A percentile compares a stretch with the other conserved stretches of the same genome.
Evolutionary conservation across 2,797 vertebrate species (phyloP).

Genomic region (Moxostoma hubbsi): DNA sequence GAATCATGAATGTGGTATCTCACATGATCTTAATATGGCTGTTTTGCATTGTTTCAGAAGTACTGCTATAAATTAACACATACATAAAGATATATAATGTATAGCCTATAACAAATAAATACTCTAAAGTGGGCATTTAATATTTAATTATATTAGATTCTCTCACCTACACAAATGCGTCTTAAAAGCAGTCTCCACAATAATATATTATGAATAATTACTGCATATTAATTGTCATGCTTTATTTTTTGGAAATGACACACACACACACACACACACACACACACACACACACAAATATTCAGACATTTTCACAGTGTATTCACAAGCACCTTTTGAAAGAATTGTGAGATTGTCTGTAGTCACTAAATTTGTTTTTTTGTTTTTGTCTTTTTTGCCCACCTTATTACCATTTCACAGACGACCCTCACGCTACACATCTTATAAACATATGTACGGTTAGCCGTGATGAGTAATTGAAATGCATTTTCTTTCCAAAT

Average conservation of each 20-base stretch:
- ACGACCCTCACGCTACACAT: constrained; percentile 75
- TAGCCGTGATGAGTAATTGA: constrained; percentile 74
- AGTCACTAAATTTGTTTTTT: constrained; percentile 67
- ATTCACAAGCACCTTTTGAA: constrained; percentile 60
- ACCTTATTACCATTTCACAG: constrained; percentile 79
- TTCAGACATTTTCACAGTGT: constrained; percentile 59
- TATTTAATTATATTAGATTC: constrained; percentile 58
- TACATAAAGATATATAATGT: constrained; percentile 28
- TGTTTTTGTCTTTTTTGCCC: constrained; percentile 55
- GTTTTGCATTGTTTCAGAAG: constrained; percentile 56
- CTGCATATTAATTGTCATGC: constrained; percentile 66
- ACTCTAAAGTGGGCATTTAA: constrained; percentile 45
- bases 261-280: not conserved
- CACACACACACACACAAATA: not conserved
- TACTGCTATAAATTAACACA: constrained; percentile 57
- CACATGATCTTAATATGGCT: constrained; percentile 58
- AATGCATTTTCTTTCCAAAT: constrained; percentile 73
- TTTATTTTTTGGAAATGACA: constrained; percentile 57
- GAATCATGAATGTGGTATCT: too few species aligned
- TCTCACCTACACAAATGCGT: constrained; percentile 69
- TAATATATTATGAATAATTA: constrained; percentile 71
- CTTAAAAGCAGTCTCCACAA: constrained; percentile 64
- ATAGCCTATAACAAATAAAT: not conserved
- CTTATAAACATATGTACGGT: constrained; percentile 79
- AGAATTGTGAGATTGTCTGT: constrained; percentile 66